Conservation (phyloP, 2,888 invertebrate genomes). For the Leptogaster cylindrica region DNA sequence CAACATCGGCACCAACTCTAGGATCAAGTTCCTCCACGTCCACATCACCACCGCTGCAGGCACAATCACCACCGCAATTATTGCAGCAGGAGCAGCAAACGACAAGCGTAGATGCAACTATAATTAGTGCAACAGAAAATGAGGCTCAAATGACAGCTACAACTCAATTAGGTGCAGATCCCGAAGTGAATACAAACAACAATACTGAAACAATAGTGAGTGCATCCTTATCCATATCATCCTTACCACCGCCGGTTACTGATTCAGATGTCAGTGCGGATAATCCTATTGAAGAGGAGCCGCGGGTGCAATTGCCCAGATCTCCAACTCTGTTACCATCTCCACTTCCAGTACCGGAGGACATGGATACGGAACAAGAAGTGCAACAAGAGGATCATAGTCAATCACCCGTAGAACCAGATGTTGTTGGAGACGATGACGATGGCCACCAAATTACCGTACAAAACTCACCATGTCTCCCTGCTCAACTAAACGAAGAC, state of each 20-base stretch:
- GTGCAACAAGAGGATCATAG: not conserved
- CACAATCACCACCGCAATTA: slow-evolving; percentile 28
- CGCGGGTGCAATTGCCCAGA: not conserved
- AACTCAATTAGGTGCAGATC: not conserved
- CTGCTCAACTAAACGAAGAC: not conserved
- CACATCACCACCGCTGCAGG: slow-evolving; percentile 54
- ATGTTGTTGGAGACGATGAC: not conserved
- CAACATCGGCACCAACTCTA: slow-evolving; percentile 16
- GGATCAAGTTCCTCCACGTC: slow-evolving; percentile 49
- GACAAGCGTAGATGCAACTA: slow-evolving; percentile 45
- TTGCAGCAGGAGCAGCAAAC: slow-evolving; percentile 25
- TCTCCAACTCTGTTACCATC: slow-evolving; percentile 6
- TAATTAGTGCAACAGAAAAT: not conserved
- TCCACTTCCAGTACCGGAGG: not conserved
- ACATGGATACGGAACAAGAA: not conserved
- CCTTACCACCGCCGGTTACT: slow-evolving; percentile 1
- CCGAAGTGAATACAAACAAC: not conserved
- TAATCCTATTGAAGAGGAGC: not conserved
- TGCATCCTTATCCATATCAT: slow-evolving; percentile 36
- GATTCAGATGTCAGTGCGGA: not conserved
- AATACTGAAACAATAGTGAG: slow-evolving; percentile 23
- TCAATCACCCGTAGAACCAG: not conserved
- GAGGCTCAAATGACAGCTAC: not conserved
- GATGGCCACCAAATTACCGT: not conserved
- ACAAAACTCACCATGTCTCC: not conserved